These are phyloP conservation scores for Anguilla obscura DNA, from an alignment of 2,797 vertebrate genomes.

Conservation along the genomic window DNA sequence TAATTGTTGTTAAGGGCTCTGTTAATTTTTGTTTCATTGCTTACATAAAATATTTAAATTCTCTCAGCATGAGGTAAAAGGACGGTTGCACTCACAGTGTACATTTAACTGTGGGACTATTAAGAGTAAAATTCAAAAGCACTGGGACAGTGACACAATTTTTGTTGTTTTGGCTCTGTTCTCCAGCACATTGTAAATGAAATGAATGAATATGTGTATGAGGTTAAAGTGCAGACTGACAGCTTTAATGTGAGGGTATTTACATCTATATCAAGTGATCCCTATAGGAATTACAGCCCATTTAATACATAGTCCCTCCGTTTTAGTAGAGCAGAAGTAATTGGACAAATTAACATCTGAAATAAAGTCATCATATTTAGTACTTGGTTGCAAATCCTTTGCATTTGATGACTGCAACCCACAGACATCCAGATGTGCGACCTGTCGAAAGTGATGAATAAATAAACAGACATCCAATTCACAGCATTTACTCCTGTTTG, in stretches of 20 bases:
- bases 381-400: conserved; percentile 39
- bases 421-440: no score
- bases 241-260: not conserved
- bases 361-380: not conserved
- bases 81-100: not conserved
- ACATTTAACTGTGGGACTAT: not conserved
- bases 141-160: not conserved
- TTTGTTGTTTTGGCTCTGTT: not conserved
- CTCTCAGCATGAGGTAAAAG: not conserved
- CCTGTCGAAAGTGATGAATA: not conserved
- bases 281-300: no score
- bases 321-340: no score
- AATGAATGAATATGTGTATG: not conserved
- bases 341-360: no score
- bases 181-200: not conserved
- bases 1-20: not conserved
- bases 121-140: not conserved
- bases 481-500: no score
- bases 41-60: not conserved
- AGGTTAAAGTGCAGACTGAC: not conserved
- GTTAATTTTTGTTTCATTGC: not conserved
- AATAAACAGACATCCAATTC: no score
- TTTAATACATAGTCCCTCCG: not conserved
- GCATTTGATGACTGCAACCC: conserved; percentile 32
- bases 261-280: not conserved